Percentiles rank a stretch among this genome's conserved stretches.
phyloP scores from a whole-genome alignment of 2,797 vertebrate species.

The Oceanodroma leucorhoa region DNA sequence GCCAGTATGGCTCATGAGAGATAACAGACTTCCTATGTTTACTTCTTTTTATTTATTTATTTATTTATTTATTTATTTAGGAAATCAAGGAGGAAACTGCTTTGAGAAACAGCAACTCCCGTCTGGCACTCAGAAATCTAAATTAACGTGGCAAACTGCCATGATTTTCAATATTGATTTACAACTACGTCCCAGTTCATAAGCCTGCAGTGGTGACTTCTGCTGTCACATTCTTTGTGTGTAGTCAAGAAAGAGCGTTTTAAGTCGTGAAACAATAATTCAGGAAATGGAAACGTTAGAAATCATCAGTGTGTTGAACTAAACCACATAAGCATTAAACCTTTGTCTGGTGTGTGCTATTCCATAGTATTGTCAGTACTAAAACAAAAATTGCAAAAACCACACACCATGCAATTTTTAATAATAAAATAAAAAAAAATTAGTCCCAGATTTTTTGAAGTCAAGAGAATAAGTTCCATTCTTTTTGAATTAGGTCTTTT shows the following conservation, averaged over 20 bases:
- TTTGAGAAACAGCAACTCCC: background rate
- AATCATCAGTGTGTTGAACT: background rate
- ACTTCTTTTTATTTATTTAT: background rate
- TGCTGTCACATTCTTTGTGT: background rate
- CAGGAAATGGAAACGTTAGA: background rate
- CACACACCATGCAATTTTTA: background rate
- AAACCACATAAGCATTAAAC: background rate
- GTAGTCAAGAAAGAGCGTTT: background rate
- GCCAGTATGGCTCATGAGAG: background rate
- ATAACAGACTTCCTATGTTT: background rate
- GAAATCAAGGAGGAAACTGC: background rate
- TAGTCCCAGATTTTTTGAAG: background rate
- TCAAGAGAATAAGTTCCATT: background rate
- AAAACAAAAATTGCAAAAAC: background rate
- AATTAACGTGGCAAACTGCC: background rate
- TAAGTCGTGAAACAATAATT: background rate
- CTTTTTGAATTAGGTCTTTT: background rate
- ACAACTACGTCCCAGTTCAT: background rate
- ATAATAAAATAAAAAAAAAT: background rate
- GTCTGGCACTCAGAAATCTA: background rate
- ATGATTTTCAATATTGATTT: constrained; percentile 18
- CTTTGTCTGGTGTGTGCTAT: background rate
- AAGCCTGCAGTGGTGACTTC: background rate
- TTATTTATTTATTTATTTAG: too few relatives aligned
- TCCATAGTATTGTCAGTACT: background rate